Conservation (phyloP, 1,140 invertebrate genomes). For the Drosophila nebulosa region DNA sequence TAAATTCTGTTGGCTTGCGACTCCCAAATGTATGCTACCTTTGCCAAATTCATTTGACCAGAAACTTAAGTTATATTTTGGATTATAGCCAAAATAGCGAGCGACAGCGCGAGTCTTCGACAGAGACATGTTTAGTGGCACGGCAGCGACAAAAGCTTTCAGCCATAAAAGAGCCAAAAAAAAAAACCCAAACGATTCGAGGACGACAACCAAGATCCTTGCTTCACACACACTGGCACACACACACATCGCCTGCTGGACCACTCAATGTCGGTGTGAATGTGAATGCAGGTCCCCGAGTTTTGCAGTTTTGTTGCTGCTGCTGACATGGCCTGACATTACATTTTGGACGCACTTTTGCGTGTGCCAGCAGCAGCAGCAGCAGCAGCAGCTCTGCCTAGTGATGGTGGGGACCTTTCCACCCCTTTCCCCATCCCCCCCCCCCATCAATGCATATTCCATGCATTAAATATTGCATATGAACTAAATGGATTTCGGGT, state of each 20-base stretch:
- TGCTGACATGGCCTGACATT: conserved; percentile 50
- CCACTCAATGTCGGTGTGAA: conserved; percentile 74
- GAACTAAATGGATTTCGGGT: conserved; percentile 67
- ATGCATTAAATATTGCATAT: conserved; percentile 75
- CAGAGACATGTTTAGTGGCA: conserved; percentile 70
- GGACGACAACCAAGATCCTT: conserved; percentile 12
- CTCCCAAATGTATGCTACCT: conserved; percentile 60
- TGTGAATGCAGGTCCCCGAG: conserved; percentile 45
- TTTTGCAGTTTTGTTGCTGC: conserved; percentile 62
- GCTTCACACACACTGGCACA: conserved; percentile 30
- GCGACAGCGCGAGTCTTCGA: conserved; percentile 13
- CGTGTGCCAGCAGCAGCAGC: conserved; percentile 7
- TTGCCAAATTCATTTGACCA: conserved; percentile 81
- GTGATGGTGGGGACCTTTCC: background rate
- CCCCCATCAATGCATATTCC: conserved; percentile 21
- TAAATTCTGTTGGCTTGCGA: conserved; percentile 56
- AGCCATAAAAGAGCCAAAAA: conserved; percentile 68
- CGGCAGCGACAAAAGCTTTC: conserved; percentile 79
- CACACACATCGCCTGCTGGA: conserved; percentile 71
- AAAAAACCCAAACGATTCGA: conserved; percentile 31
- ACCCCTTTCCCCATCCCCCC: background rate
- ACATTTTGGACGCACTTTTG: conserved; percentile 65
- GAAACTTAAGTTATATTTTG: conserved; percentile 81
- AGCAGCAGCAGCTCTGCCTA: background rate
- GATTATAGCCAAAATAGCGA: conserved; percentile 51